Base-by-base conservation (phyloP, 2,113 vertebrate genomes). In the Lonchura striata region DNA sequence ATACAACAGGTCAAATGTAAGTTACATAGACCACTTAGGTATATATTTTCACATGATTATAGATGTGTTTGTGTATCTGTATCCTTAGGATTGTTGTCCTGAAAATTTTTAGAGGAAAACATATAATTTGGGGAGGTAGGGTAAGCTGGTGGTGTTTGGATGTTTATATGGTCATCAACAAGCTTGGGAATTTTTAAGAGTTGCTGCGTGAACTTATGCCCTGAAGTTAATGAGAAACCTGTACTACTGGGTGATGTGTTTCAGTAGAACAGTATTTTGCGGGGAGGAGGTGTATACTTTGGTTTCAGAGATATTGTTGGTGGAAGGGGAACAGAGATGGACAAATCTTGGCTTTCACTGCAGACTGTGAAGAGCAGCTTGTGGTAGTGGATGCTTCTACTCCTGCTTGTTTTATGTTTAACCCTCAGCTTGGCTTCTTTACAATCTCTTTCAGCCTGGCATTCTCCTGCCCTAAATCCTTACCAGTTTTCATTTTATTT, bases 41-140 rank as follows among this genome's bases (percentile, higher is more conserved):
- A 3, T 28, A 3, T 44, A 69, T 80, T 56, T 61, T 31, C 7
- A 23, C 25, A 24, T 23, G 3, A 39, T 37, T 77, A 8, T 10
- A n/a, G 31, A 21, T n/a, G 21, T 10, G 2, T 21, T 68, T 82
- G 11, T 54, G 9, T 31, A 18, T 44, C 16, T 24, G 1, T 49
- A 8, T n/a, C 18, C 19, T 83, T 49, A 49, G 20, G 21, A 30
- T 63, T n/a, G 18, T 63, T 46, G 14, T 57, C 31, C 25, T n/a
- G 37, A 39, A 79, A 33, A 31, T 11, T 78, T 82, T 59, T 53
- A 22, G 78, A 65, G 30, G 19, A 59, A 65, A 49, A 63, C 15
- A 19, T 28, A 9, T 10, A 31, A 20, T 9, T 23, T 6, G 13
- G 4, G 3, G 1, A 9, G 3, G 0, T 31, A 14, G 13, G 22